A percentile compares a stretch with the other conserved stretches of the same genome.
Conservation (phyloP, 64 coral and sea anemone genomes). For the Astreopora myriophthalma region DNA sequence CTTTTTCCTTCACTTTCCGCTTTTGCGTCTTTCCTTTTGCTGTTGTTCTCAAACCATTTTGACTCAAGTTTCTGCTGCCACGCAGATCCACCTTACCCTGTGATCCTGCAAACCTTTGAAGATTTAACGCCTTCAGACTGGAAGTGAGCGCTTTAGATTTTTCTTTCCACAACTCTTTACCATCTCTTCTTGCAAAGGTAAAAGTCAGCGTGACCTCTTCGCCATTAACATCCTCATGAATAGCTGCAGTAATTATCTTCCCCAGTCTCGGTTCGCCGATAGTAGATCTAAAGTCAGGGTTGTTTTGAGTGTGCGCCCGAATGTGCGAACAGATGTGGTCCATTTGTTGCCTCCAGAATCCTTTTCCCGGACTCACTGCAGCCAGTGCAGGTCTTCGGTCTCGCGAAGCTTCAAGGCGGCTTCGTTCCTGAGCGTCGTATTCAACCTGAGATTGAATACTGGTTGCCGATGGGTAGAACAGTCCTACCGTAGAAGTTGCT, state of each 20-base stretch:
- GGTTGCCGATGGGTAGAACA: slow-evolving; percentile 92
- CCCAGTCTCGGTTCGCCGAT: slow-evolving; percentile 94
- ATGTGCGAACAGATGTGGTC: slow-evolving; percentile 97
- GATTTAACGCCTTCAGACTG: slow-evolving; percentile 75
- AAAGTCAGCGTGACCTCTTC: slow-evolving; percentile 93
- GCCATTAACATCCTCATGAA: slow-evolving; percentile 90
- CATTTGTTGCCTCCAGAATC: slow-evolving; percentile 98
- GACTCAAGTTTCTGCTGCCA: slow-evolving; percentile 38
- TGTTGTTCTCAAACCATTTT: slow-evolving; percentile 59
- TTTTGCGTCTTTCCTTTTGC: slow-evolving; percentile 38
- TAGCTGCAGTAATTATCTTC: slow-evolving; percentile 80
- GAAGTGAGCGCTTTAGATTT: slow-evolving; percentile 77
- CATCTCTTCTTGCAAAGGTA: slow-evolving; percentile 81
- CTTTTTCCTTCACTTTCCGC: slow-evolving; percentile 59
- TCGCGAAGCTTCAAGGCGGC: slow-evolving; percentile 77
- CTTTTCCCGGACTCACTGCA: slow-evolving; percentile 93
- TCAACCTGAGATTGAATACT: slow-evolving; percentile 81
- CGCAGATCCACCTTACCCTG: slow-evolving; percentile 72
- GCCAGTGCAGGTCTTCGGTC: slow-evolving; percentile 80
- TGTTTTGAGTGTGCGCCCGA: slow-evolving; percentile 90
- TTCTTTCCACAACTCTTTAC: slow-evolving; percentile 80
- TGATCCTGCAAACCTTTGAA: slow-evolving; percentile 4
- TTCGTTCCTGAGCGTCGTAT: slow-evolving; percentile 71
- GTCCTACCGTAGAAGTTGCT: slow-evolving; percentile 94
- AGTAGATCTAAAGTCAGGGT: slow-evolving; percentile 89